Evolutionary conservation across 2,888 invertebrate species (phyloP).

Genomic region (Trichopria drosophilae): DNA sequence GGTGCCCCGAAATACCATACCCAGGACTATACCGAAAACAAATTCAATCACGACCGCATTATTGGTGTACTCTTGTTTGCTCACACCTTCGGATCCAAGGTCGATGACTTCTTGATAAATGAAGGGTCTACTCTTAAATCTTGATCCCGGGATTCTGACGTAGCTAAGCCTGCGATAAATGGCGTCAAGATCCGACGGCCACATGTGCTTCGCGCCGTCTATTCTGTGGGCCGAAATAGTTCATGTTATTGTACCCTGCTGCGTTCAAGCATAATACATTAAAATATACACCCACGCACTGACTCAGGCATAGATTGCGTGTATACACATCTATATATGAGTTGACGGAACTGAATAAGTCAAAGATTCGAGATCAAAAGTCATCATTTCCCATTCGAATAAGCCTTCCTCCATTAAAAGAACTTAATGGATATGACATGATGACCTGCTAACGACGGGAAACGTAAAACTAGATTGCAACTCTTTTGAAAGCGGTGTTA

Average conservation of each 20-base stretch:
- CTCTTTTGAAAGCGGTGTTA: no score
- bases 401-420: no score
- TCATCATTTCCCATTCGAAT: no score
- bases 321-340: no score
- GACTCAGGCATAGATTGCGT: no score
- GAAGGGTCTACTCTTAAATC: constrained; percentile 69
- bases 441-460: no score
- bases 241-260: constrained; percentile 7
- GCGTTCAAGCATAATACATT: background rate
- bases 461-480: no score
- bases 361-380: no score
- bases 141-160: constrained; percentile 64
- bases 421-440: no score
- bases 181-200: constrained; percentile 62
- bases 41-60: constrained; percentile 76
- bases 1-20: constrained; percentile 46
- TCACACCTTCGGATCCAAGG: constrained; percentile 59
- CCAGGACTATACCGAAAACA: constrained; percentile 58
- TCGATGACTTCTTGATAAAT: constrained; percentile 79
- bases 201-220: constrained; percentile 63
- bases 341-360: no score
- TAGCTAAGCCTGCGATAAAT: constrained; percentile 63
- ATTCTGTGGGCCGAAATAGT: constrained; percentile 45
- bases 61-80: constrained; percentile 54
- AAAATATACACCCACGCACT: no score